Evolutionary conservation across 23 tunicate genomes (phyloP).

Genomic region (Halocynthia roretzi): DNA sequence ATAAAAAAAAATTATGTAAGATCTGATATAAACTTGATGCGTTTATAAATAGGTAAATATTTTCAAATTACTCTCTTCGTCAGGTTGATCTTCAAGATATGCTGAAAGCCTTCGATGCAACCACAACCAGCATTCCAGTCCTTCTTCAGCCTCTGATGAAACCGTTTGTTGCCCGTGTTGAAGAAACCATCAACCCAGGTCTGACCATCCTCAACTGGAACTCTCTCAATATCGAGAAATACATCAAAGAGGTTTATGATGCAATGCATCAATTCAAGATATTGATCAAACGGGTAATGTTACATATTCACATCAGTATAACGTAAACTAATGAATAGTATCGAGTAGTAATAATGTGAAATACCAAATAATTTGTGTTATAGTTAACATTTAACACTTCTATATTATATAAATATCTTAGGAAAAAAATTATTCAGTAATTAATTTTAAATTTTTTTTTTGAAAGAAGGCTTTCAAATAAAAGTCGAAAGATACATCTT

Average conservation of each 20-base stretch:
- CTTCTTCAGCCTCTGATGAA: slow-evolving; percentile 72
- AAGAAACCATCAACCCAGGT: slow-evolving; percentile 65
- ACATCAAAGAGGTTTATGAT: slow-evolving; percentile 66
- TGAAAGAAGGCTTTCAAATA: too few relatives aligned
- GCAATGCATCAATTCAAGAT: slow-evolving; percentile 69
- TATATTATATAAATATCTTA: too few relatives aligned
- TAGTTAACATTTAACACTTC: too few relatives aligned
- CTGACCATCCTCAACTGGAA: slow-evolving; percentile 95
- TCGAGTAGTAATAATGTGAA: too few relatives aligned
- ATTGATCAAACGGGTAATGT: slow-evolving; percentile 57
- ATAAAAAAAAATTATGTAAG: slow-evolving; percentile 58
- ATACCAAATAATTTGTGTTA: too few relatives aligned
- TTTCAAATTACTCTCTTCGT: not conserved
- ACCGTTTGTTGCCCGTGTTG: slow-evolving; percentile 80
- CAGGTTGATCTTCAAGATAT: slow-evolving; percentile 64
- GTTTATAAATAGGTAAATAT: not conserved
- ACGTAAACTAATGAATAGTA: too few relatives aligned
- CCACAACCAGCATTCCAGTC: slow-evolving; percentile 53
- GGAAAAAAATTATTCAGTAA: too few relatives aligned
- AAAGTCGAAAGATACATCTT: too few relatives aligned
- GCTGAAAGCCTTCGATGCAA: slow-evolving; percentile 63
- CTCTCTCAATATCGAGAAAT: slow-evolving; percentile 82
- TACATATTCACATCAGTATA: too few relatives aligned
- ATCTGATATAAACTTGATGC: not conserved
- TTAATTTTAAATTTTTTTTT: too few relatives aligned